These are phyloP conservation scores for Latrodectus elegans DNA, from an alignment of 2,888 invertebrate species.

Conservation along the genomic window DNA sequence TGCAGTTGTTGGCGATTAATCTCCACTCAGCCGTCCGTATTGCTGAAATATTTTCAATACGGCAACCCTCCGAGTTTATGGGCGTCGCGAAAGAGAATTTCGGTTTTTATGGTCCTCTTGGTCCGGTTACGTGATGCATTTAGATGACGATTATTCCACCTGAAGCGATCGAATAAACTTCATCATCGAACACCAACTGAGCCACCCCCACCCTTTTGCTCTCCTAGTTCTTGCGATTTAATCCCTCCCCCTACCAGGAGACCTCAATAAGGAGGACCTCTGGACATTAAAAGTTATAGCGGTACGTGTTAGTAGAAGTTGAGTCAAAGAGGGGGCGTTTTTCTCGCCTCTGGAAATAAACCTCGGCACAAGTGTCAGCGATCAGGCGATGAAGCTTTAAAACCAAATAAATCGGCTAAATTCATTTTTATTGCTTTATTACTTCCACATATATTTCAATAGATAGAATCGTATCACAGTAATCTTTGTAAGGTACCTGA, in stretches of 20 bases:
- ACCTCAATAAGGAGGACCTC: slow-evolving; percentile 46
- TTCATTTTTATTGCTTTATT: too few species aligned
- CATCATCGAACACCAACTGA: slow-evolving; percentile 45
- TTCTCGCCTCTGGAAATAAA: background rate
- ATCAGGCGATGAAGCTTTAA: too few species aligned
- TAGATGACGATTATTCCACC: slow-evolving; percentile 69
- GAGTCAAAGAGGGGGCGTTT: background rate
- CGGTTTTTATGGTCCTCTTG: slow-evolving; percentile 62
- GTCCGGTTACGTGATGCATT: slow-evolving; percentile 67
- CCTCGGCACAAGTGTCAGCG: too few species aligned
- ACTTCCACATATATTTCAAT: too few species aligned
- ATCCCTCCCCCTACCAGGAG: slow-evolving; percentile 33
- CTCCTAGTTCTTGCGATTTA: slow-evolving; percentile 40
- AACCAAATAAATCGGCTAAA: too few species aligned
- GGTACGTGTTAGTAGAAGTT: slow-evolving; percentile 54
- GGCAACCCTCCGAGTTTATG: slow-evolving; percentile 60
- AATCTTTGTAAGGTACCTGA: too few species aligned
- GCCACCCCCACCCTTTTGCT: slow-evolving; percentile 19
- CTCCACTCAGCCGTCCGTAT: background rate
- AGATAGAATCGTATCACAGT: too few species aligned
- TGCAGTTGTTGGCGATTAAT: slow-evolving; percentile 55
- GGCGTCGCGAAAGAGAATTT: slow-evolving; percentile 47
- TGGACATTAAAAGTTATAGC: slow-evolving; percentile 64
- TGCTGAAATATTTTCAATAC: slow-evolving; percentile 33
- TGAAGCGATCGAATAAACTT: slow-evolving; percentile 64